phyloP scores from a whole-genome alignment of 2,888 invertebrate genomes.

The Enchytraeus crypticus region DNA sequence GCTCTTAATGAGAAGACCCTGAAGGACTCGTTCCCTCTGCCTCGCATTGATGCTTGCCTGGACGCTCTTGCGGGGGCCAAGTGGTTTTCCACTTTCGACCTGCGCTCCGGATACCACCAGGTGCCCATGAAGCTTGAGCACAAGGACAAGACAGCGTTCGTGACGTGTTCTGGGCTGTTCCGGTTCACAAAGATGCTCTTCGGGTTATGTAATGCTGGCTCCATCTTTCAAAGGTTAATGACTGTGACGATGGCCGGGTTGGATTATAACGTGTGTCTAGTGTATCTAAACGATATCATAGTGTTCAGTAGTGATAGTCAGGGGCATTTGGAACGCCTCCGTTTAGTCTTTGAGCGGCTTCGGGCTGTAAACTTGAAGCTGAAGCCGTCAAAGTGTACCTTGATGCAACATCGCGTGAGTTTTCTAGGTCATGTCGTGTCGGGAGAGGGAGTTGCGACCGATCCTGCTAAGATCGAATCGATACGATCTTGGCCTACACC shows the following conservation, averaged over 20 bases:
- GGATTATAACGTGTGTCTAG: neutral
- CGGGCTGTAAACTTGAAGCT: conserved; percentile 7
- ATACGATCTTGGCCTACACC: conserved; percentile 2
- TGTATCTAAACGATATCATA: conserved; percentile 10
- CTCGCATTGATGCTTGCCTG: neutral
- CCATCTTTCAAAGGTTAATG: neutral
- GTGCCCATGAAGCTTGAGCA: neutral
- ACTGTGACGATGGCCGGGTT: conserved; percentile 5
- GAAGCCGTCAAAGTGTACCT: conserved; percentile 20
- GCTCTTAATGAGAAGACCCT: neutral
- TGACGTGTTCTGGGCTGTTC: neutral
- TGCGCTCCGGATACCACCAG: conserved; percentile 1
- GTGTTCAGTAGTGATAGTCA: neutral
- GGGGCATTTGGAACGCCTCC: conserved; percentile 22
- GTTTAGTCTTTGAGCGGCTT: conserved; percentile 19
- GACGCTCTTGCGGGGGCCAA: neutral
- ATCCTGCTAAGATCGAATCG: neutral
- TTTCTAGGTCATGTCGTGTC: conserved; percentile 20
- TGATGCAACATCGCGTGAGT: conserved; percentile 14
- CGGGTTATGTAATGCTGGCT: neutral
- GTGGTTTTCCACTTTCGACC: conserved; percentile 2
- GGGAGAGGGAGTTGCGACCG: neutral
- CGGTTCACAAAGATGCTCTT: neutral
- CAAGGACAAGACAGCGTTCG: neutral
- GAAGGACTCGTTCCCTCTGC: neutral